Conservation (phyloP, 2,797 vertebrate genomes). For the Alectoris magna region DNA sequence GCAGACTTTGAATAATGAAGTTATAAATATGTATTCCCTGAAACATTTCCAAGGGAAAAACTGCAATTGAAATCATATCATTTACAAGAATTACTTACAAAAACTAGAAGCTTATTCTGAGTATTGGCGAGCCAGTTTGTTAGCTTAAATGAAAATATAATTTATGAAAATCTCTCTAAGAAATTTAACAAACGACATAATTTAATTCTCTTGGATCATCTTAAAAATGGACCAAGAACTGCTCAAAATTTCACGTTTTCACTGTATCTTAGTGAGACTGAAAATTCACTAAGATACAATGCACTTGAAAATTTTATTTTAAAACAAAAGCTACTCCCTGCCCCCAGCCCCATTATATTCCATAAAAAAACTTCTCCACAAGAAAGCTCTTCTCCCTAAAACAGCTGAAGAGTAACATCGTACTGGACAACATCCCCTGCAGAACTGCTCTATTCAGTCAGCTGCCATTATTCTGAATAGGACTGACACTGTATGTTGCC, state of each 20-base stretch:
- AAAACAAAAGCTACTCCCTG: neutral
- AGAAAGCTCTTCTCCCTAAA: neutral
- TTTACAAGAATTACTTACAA: neutral
- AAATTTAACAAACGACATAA: neutral
- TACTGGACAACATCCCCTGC: neutral
- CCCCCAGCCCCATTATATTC: neutral
- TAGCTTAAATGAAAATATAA: neutral
- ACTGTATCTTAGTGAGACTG: neutral
- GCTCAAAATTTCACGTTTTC: neutral
- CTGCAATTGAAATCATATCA: neutral
- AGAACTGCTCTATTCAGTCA: neutral
- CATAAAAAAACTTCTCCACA: neutral
- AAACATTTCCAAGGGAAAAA: neutral
- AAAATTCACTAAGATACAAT: too few relatives aligned
- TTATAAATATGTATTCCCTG: neutral
- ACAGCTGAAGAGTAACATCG: neutral
- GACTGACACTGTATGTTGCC: neutral
- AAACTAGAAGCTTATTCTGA: neutral
- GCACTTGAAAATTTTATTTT: neutral
- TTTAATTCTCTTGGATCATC: neutral
- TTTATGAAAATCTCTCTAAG: neutral
- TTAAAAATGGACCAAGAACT: neutral
- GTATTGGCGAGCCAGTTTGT: neutral
- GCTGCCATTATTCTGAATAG: neutral
- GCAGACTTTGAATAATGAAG: neutral